Percentiles rank a stretch among this genome's conserved stretches.
phyloP scores from a whole-genome alignment of 2,113 vertebrate species.

The Labrus mixtus region DNA sequence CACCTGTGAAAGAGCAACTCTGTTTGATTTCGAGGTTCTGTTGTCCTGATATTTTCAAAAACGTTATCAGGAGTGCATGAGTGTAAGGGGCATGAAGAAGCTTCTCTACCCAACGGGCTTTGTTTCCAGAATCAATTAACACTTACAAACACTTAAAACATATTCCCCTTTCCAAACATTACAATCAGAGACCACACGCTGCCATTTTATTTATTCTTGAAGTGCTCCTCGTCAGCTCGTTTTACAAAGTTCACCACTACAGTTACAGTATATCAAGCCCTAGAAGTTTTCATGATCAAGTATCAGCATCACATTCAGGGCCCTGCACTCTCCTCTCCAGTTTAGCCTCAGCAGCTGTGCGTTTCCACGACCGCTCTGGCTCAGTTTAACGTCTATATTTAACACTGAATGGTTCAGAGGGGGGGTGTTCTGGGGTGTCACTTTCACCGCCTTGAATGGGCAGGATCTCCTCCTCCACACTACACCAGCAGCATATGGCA shows the following conservation, averaged over 20 bases:
- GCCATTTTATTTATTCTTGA: constrained; percentile 17
- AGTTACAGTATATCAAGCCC: constrained; percentile 50
- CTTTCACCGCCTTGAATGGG: constrained; percentile 66
- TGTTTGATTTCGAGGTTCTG: too few species aligned
- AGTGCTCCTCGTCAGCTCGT: constrained; percentile 10
- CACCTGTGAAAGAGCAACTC: too few species aligned
- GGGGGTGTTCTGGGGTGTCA: constrained; percentile 3
- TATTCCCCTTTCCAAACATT: background rate
- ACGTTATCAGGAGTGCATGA: too few species aligned
- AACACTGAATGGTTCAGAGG: constrained; percentile 38
- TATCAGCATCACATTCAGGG: constrained; percentile 40
- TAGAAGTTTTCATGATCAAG: constrained; percentile 30
- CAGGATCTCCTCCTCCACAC: constrained; percentile 26
- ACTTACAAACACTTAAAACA: background rate
- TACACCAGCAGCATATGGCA: background rate
- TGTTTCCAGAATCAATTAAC: background rate
- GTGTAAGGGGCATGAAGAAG: too few species aligned
- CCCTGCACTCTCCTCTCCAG: constrained; percentile 4
- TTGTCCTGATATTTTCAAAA: too few species aligned
- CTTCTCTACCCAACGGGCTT: too few species aligned
- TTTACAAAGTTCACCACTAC: constrained; percentile 29
- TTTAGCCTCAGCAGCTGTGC: constrained; percentile 59
- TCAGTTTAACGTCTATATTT: constrained; percentile 67
- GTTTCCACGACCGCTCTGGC: constrained; percentile 27
- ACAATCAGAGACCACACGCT: background rate